These are phyloP conservation scores for Cordilura impudica DNA, from an alignment of 2,888 invertebrate species.

Conservation along the genomic window DNA sequence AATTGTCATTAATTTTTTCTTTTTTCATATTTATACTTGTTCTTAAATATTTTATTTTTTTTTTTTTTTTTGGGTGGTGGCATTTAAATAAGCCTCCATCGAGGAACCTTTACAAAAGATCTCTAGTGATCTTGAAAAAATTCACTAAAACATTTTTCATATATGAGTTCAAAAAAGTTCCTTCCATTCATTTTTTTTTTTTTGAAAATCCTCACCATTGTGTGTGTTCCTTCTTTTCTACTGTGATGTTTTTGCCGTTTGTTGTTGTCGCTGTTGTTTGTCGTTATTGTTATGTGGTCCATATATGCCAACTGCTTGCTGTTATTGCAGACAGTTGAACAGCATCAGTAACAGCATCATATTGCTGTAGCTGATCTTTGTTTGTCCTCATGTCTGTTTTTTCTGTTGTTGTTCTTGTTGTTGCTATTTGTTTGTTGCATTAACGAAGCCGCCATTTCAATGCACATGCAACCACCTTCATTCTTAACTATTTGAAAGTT, in stretches of 20 bases:
- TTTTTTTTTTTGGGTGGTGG: constrained; percentile 39
- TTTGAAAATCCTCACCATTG: constrained; percentile 12
- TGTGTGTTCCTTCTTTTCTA: constrained; percentile 50
- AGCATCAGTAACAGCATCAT: constrained; percentile 55
- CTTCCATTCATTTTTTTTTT: neutral
- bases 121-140: neutral
- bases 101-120: neutral
- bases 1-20: constrained; percentile 58
- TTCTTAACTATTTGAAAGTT: constrained; percentile 37
- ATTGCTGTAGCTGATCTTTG: constrained; percentile 46
- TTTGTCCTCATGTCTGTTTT: constrained; percentile 35
- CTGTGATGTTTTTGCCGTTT: neutral
- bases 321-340: constrained; percentile 60
- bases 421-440: constrained; percentile 18
- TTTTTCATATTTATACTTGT: constrained; percentile 18
- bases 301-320: constrained; percentile 60
- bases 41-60: constrained; percentile 3
- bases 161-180: constrained; percentile 12
- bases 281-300: constrained; percentile 55
- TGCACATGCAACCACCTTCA: constrained; percentile 31
- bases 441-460: constrained; percentile 46
- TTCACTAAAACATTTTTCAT: constrained; percentile 38
- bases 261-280: constrained; percentile 52
- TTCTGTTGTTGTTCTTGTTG: neutral
- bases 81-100: constrained; percentile 46